Conservation (phyloP, 2,113 vertebrate genomes). For the Fulmarus glacialis region DNA sequence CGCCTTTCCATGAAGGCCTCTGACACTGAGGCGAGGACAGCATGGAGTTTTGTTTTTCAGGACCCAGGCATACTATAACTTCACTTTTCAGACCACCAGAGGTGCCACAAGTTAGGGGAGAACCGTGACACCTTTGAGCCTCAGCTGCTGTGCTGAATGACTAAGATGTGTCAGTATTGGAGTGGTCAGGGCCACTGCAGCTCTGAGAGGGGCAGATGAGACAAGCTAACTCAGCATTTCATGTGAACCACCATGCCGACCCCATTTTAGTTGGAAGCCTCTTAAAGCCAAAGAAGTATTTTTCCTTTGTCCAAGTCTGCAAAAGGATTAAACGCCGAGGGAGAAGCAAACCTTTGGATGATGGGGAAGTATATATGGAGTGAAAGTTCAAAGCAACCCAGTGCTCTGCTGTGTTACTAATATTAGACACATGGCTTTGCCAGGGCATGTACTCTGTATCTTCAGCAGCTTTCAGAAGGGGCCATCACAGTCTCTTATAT, state of each 20-base stretch:
- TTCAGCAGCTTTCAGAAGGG: neutral
- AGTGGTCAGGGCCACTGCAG: no score
- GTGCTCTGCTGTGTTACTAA: neutral
- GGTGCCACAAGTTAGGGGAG: neutral
- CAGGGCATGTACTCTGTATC: neutral
- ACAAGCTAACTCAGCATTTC: no score
- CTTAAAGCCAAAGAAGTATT: neutral
- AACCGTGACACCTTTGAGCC: no score
- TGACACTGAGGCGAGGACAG: neutral
- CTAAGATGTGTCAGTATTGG: neutral
- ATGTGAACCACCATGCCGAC: neutral
- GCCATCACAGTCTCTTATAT: neutral
- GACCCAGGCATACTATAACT: no score
- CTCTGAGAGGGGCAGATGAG: no score
- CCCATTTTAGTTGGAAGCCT: neutral
- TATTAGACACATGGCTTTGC: fast-evolving
- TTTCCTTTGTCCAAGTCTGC: neutral
- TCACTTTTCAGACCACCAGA: neutral
- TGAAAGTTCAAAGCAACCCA: neutral
- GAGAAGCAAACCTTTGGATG: neutral
- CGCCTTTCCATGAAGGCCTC: neutral
- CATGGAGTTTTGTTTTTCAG: neutral
- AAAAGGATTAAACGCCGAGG: neutral
- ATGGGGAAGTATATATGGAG: neutral
- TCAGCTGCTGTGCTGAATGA: neutral